Percentiles rank a stretch among this genome's conserved stretches.
phyloP scores from a whole-genome alignment of 2,797 vertebrate genomes.

The Ficedula albicollis region DNA sequence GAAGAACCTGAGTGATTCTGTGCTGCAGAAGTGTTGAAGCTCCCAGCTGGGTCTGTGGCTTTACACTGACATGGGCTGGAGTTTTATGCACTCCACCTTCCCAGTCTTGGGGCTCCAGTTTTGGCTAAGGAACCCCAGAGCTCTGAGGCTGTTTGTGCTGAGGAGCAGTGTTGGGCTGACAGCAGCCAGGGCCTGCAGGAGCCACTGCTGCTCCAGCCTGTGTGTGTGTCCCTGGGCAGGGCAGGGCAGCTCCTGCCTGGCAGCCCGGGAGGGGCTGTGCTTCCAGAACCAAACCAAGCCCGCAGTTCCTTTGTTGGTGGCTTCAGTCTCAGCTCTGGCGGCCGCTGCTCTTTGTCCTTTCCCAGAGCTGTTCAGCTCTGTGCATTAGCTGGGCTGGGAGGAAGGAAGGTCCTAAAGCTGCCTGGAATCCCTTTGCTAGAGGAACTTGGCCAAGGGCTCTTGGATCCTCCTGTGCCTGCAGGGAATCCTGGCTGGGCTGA shows the following conservation, averaged over 20 bases:
- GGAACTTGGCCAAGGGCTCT: neutral
- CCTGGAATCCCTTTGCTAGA: neutral
- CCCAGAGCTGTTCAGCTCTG: neutral
- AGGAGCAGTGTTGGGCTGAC: rapidly evolving
- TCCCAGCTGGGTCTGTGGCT: rapidly evolving
- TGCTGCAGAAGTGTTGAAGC: neutral
- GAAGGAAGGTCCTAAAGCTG: neutral
- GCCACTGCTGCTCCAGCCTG: neutral
- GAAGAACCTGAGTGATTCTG: neutral
- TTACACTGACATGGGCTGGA: rapidly evolving
- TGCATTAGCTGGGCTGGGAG: neutral
- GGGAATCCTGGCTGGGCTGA: neutral
- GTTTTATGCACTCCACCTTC: rapidly evolving
- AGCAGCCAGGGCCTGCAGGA: rapidly evolving
- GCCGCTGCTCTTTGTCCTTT: neutral
- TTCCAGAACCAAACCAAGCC: neutral
- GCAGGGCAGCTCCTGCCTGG: neutral
- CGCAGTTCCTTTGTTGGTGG: rapidly evolving
- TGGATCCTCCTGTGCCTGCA: neutral
- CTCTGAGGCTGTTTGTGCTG: neutral
- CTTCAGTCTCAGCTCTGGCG: neutral
- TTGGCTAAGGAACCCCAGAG: neutral
- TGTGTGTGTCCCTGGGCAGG: neutral
- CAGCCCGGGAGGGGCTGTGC: rapidly evolving
- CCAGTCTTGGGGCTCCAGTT: neutral